Evolutionary conservation across 2,797 vertebrate genomes (phyloP), one percentile per base, ranked within the genome.

Genomic region (Girardinus metallicus): DNA sequence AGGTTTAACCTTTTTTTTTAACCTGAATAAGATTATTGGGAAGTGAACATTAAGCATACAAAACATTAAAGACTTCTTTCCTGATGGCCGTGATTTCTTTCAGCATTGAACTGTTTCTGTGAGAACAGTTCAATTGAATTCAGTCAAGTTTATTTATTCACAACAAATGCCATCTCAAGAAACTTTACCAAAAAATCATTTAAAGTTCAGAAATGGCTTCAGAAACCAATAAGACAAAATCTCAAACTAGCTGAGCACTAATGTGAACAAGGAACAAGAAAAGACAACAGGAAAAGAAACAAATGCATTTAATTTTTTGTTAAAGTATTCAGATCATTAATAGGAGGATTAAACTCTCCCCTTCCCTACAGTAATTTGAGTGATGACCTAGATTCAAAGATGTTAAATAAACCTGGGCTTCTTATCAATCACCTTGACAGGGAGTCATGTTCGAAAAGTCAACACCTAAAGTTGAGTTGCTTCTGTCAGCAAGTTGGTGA

Each of bases 401-500:
- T 36, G 26, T 12, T 13, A 39, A 41, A 68, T 68, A 23, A 68
- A 68, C 36, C 9, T 23, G 21, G 9, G 9, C 7, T 41, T 26
- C 39, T 13, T 43, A 5, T 70, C 5, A 15, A 7, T 16, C 26
- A n/a, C 10, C 10, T 41, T 43, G 36, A n/a, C 39, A 70, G 36
- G 11, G 26, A 70, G 66, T n/a, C 4, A 12, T 31, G 7, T 87
- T 75, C 34, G 77, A 84, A 74, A 55, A 87, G 18, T 79, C 80
- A 71, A 47, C 29, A 29, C 36, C 44, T 77, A 34, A 75, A 79
- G 85, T 74, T 66, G 39, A n/a, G 80, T 86, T 87, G 79, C 81
- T 82, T 82, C 18, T 76, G 73, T 64, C 81, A 82, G 83, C 83
- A 83, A 81, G 84, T 75, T 13, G 41, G 47, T 75, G 49, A 80